Evolutionary conservation across 1,140 invertebrate species (phyloP), one percentile per base, ranked within the genome.

Genomic region (Procambarus virginalis): DNA sequence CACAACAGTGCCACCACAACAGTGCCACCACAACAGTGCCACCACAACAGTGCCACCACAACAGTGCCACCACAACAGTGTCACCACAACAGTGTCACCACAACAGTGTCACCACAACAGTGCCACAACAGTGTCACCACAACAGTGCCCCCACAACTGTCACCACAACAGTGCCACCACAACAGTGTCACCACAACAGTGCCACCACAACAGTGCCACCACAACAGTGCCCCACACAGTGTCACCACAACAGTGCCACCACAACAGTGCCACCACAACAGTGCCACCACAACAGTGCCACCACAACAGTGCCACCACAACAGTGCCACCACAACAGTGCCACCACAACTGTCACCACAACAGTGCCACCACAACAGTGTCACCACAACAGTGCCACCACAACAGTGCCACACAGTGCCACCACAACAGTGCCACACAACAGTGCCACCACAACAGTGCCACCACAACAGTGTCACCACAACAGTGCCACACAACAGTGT

Each of bases 331-430:
- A 22, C 68, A 70, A 17, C 68, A 70, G 68, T 70, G 68, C 9
- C 68, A 70, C 68, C 68, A n/a, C n/a, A n/a, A 17, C 22, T 70
- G 68, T 17, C 68, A 70, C 68, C 68, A 22, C 68, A n/a, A 34
- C 5, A 70, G 68, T 70, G 68, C n/a, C 68, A 70, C 68, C 68
- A n/a, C 68, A n/a, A 34, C 22, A 70, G 68, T 70, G 68, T 17
- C 68, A 70, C 68, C 68, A n/a, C 20, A n/a, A 34, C 22, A 70
- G 68, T 70, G 68, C n/a, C n/a, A 70, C n/a, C 68, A n/a, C 68
- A 64, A 64, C 17, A 64, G 60, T 64, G 60, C 12, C 60, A 64
- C 60, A 10, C 60, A 64, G 60, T 9, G 60, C 2, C 5, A 3
- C 60, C 5, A 5, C 60, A 64, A 5, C 5, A 64, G 5, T 64